Conservation (phyloP, 2,113 vertebrate genomes). For the Tenebrosternarchus preto region DNA sequence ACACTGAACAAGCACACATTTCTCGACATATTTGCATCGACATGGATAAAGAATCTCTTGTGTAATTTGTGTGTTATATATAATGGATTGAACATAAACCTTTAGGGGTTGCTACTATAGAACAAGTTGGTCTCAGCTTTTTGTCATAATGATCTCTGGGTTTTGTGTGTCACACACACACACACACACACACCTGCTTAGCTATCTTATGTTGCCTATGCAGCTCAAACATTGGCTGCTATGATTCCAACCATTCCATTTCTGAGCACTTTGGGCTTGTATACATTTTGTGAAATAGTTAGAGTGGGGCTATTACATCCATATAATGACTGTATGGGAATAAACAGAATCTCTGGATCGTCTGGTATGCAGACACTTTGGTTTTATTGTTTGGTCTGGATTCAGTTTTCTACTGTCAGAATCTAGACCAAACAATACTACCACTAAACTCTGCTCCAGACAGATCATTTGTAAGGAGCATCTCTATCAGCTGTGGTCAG, state of each 20-base stretch:
- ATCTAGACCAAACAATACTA: no score
- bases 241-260: background rate
- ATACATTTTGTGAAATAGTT: slow-evolving; percentile 22
- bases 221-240: background rate
- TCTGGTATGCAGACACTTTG: background rate
- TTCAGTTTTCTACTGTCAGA: background rate
- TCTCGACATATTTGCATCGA: no score
- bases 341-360: background rate
- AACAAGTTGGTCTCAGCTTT: no score
- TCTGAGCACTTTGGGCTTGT: slow-evolving; percentile 1
- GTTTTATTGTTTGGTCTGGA: background rate
- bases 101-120: no score
- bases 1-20: no score
- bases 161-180: background rate
- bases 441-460: background rate
- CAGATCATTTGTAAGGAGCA: background rate
- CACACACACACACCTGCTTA: background rate
- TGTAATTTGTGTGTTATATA: no score
- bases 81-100: no score
- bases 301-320: background rate
- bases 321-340: background rate
- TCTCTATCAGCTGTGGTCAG: background rate
- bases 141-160: no score
- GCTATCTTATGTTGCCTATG: no score
- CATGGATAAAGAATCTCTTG: no score